Evolutionary conservation across 2,113 vertebrate genomes (phyloP).

Genomic region (Mormyrus iriodes): DNA sequence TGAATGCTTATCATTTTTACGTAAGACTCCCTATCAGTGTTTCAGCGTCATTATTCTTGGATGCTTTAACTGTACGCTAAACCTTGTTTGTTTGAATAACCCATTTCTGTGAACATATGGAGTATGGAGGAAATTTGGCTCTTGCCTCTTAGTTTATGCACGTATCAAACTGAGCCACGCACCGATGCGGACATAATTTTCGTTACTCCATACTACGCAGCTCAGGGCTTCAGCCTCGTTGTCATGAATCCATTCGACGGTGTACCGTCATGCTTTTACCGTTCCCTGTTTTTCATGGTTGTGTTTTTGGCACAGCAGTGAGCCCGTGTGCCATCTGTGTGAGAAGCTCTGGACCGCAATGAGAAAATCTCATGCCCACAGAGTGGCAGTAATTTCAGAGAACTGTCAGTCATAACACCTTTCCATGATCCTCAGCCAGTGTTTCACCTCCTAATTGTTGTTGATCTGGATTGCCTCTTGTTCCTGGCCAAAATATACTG

Average conservation of each 20-base stretch:
- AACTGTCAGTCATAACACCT: not conserved
- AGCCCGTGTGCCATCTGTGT: not conserved
- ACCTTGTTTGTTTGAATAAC: not conserved
- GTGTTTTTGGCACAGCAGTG: not conserved
- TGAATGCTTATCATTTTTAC: not conserved
- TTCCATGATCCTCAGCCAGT: not conserved
- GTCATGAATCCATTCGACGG: not conserved
- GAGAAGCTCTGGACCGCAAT: not conserved
- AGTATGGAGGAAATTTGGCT: not conserved
- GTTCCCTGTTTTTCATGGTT: not conserved
- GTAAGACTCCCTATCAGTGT: not conserved
- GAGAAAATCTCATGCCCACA: not conserved
- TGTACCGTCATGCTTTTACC: not conserved
- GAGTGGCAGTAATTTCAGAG: not conserved
- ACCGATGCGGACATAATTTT: not conserved
- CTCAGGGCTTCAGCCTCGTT: not conserved
- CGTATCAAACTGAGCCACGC: not conserved
- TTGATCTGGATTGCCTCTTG: not conserved
- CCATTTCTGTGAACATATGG: conserved; percentile 2
- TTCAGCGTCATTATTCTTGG: not conserved
- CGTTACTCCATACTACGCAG: not conserved
- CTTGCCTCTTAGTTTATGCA: not conserved
- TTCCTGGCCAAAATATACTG: not conserved
- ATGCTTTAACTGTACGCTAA: not conserved
- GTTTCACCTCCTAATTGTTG: not conserved